Conservation (phyloP, 1,140 invertebrate species). For the Coptotermes formosanus region DNA sequence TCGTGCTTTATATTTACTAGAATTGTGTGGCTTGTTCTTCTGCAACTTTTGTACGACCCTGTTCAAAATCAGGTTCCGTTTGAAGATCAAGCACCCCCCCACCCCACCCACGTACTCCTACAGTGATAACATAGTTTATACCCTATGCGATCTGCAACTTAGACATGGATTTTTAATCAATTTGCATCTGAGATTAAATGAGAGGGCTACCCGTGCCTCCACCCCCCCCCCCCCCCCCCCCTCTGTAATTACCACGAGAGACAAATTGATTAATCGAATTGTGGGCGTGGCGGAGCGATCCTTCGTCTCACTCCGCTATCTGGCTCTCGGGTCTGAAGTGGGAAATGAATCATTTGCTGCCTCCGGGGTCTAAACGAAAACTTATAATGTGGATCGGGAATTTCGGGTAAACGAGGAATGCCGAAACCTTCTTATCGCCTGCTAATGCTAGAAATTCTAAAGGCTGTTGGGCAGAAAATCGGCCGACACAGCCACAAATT, state of each 20-base stretch:
- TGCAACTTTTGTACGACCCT: no score
- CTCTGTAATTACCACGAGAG: slow-evolving; percentile 19
- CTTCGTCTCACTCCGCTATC: background rate
- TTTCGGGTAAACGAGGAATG: background rate
- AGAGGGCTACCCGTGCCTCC: background rate
- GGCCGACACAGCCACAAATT: no score
- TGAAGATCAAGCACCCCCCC: background rate
- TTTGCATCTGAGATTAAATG: slow-evolving; percentile 30
- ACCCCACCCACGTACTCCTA: background rate
- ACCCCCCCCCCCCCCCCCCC: background rate
- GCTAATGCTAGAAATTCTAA: no score
- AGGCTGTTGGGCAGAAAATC: no score
- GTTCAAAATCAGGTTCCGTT: background rate
- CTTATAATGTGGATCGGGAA: background rate
- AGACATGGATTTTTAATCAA: slow-evolving; percentile 26
- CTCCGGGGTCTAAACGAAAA: background rate
- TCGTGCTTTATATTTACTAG: background rate
- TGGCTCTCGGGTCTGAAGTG: background rate
- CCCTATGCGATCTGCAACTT: background rate
- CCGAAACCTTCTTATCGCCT: no score
- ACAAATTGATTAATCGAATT: slow-evolving; percentile 30
- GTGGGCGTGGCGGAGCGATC: slow-evolving; percentile 16
- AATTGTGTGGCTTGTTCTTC: background rate
- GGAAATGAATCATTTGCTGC: background rate
- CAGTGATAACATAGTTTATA: background rate